Conservation (phyloP, 2,888 invertebrate genomes). For the Drosophila nigricruria region DNA sequence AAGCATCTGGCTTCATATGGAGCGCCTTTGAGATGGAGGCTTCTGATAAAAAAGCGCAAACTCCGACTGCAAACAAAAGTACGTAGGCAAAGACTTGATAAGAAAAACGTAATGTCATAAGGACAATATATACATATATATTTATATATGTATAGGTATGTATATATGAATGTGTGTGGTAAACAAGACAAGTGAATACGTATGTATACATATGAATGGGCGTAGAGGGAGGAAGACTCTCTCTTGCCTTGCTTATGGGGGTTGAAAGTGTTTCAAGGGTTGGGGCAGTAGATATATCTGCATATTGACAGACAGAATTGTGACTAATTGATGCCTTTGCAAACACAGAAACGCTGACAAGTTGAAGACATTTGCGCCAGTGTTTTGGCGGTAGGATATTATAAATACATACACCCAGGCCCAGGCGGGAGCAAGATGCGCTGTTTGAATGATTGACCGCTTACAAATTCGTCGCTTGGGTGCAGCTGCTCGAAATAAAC, state of each 20-base stretch:
- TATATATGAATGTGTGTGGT: neutral
- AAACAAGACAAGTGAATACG: neutral
- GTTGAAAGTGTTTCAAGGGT: neutral
- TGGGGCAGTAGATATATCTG: neutral
- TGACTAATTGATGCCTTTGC: neutral
- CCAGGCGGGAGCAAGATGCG: constrained; percentile 54
- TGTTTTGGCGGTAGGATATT: neutral
- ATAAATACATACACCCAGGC: constrained; percentile 9
- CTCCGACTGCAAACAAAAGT: constrained; percentile 26
- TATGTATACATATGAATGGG: neutral
- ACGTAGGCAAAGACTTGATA: constrained; percentile 13
- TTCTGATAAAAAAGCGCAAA: constrained; percentile 19
- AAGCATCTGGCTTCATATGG: constrained; percentile 1
- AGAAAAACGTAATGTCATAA: neutral
- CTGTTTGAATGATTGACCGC: constrained; percentile 83
- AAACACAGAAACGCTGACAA: neutral
- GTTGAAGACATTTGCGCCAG: neutral
- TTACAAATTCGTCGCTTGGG: constrained; percentile 82
- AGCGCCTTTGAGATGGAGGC: constrained; percentile 14
- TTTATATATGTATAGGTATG: neutral
- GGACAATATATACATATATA: neutral
- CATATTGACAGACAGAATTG: neutral
- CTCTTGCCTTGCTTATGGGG: neutral
- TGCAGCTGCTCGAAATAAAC: constrained; percentile 80
- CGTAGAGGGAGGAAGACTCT: neutral